These are phyloP conservation scores for Apis florea DNA, from an alignment of 1,140 invertebrate species.

Conservation along the genomic window DNA sequence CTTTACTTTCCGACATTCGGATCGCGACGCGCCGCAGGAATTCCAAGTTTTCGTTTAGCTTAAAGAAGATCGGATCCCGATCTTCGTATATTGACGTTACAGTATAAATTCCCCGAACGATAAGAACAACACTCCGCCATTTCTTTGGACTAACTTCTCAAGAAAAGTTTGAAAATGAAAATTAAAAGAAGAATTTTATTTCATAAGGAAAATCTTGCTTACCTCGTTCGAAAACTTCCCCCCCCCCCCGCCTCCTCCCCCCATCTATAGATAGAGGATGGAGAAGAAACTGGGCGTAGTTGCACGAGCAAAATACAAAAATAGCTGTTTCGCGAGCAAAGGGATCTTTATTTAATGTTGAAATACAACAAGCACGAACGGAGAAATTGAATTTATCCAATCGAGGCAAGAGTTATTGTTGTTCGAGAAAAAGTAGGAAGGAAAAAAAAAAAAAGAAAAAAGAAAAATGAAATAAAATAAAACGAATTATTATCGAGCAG, in stretches of 20 bases:
- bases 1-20: constrained; percentile 25
- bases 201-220: not conserved
- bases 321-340: constrained; percentile 20
- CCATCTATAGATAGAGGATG: too few relatives aligned
- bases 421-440: too few relatives aligned
- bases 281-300: not conserved
- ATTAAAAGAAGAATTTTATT: constrained; percentile 8
- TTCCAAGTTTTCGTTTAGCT: constrained; percentile 52
- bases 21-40: constrained; percentile 23
- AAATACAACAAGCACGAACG: not conserved
- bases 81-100: constrained; percentile 45
- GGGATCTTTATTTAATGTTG: not conserved
- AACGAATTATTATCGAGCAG: too few relatives aligned
- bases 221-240: not conserved
- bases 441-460: too few relatives aligned
- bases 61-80: constrained; percentile 11
- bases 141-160: not conserved
- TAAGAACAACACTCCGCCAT: constrained; percentile 5
- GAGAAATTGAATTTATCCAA: constrained; percentile 1
- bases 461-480: too few relatives aligned
- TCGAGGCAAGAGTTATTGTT: not conserved
- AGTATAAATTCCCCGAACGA: constrained; percentile 36
- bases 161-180: not conserved
- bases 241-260: not conserved
- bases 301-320: constrained; percentile 10